Percentiles rank a stretch among this genome's conserved stretches.
Evolutionary conservation across 2,888 invertebrate species (phyloP).

Genomic region (Rhopalosiphum nymphaeae): DNA sequence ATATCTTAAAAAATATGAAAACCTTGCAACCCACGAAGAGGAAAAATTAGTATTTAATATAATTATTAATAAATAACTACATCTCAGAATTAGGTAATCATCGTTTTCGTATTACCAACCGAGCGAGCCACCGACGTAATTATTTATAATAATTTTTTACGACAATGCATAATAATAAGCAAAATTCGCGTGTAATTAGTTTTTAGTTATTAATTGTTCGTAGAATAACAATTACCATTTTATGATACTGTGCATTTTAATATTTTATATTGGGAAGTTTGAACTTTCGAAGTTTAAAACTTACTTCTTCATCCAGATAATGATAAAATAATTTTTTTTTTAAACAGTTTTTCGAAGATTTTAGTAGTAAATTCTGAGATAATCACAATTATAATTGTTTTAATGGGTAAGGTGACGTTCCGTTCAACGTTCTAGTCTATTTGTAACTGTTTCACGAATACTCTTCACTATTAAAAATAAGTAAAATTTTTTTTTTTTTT

Average conservation of each 20-base stretch:
- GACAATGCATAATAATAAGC: not conserved
- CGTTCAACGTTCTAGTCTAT: too few relatives aligned
- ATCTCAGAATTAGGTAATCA: not conserved
- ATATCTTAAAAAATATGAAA: not conserved
- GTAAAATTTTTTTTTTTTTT: too few relatives aligned
- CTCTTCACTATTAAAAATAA: too few relatives aligned
- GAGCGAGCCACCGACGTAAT: not conserved
- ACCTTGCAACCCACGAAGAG: not conserved
- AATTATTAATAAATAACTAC: not conserved
- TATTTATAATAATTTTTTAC: not conserved
- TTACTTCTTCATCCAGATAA: too few relatives aligned
- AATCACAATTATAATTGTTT: too few relatives aligned
- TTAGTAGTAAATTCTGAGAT: too few relatives aligned
- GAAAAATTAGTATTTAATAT: not conserved
- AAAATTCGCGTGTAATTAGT: not conserved
- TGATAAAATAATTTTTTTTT: too few relatives aligned
- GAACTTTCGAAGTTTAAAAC: too few relatives aligned
- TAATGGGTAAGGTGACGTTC: too few relatives aligned
- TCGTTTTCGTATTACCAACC: not conserved
- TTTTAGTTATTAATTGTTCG: not conserved
- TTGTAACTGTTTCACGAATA: too few relatives aligned
- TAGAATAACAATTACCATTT: not conserved
- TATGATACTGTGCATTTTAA: not conserved
- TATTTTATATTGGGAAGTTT: not conserved
- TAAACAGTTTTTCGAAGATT: too few relatives aligned